These are phyloP conservation scores for Diaperis boleti DNA, from an alignment of 2,888 invertebrate genomes.

Conservation along the genomic window DNA sequence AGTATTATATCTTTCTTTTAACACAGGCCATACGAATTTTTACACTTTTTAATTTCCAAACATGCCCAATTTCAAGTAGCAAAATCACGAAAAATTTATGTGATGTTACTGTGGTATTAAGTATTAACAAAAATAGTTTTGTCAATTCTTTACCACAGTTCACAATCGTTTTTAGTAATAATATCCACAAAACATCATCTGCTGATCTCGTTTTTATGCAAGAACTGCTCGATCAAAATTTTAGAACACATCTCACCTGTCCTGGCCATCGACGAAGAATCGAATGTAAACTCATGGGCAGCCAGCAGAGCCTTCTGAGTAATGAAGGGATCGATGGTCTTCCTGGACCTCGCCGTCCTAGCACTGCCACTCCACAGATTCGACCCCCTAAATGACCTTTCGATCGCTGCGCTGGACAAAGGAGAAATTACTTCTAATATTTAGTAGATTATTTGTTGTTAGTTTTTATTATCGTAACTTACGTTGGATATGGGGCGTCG, in stretches of 20 bases:
- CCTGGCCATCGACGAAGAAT: constrained; percentile 59
- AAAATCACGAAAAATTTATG: too few relatives aligned
- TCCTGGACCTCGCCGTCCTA: constrained; percentile 74
- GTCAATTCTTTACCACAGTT: too few relatives aligned
- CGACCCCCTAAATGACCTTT: constrained; percentile 75
- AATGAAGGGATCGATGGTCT: constrained; percentile 78
- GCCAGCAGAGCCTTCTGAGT: constrained; percentile 79
- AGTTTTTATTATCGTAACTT: constrained; percentile 65
- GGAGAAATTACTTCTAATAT: constrained; percentile 21
- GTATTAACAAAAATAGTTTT: constrained; percentile 11
- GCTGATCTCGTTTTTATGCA: too few relatives aligned
- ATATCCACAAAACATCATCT: too few relatives aligned
- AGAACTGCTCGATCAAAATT: too few relatives aligned
- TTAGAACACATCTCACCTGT: constrained; percentile 66
- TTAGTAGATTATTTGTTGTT: too few relatives aligned
- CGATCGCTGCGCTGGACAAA: constrained; percentile 78
- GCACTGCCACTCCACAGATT: constrained; percentile 76
- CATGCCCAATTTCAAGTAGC: too few relatives aligned
- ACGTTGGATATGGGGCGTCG: constrained; percentile 87
- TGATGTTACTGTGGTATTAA: too few relatives aligned
- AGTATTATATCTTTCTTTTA: too few relatives aligned
- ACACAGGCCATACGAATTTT: too few relatives aligned
- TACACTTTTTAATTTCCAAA: too few relatives aligned
- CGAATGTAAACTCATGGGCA: constrained; percentile 70
- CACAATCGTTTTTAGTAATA: too few relatives aligned